A percentile compares a stretch with the other conserved stretches of the same genome.
phyloP scores from a whole-genome alignment of 2,888 invertebrate species.

The Oscheius sp. region DNA sequence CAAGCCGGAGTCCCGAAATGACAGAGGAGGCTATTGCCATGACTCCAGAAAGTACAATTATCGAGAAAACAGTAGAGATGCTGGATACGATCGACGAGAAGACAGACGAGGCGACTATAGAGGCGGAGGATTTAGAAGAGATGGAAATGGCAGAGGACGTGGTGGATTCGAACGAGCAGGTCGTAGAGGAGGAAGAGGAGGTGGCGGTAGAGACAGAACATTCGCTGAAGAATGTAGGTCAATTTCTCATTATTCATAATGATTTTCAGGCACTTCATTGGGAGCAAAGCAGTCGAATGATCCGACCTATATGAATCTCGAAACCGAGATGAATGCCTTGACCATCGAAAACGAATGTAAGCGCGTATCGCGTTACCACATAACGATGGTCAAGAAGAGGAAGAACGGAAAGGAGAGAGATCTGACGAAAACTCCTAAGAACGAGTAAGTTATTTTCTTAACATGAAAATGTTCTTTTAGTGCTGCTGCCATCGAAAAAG shows the following conservation, averaged over 20 bases:
- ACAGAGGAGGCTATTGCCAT: too few species aligned
- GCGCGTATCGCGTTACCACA: background rate
- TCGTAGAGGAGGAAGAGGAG: background rate
- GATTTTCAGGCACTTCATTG: background rate
- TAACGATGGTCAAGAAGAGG: background rate
- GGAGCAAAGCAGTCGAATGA: too few species aligned
- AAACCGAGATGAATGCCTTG: conserved; percentile 8
- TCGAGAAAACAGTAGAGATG: too few species aligned
- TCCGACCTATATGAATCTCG: too few species aligned
- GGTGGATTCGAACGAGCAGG: background rate
- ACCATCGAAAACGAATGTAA: background rate
- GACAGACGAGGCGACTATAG: too few species aligned
- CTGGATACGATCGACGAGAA: too few species aligned
- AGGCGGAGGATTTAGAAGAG: too few species aligned
- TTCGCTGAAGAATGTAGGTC: background rate
- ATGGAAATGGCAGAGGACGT: background rate
- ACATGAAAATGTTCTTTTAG: background rate
- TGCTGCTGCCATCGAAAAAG: conserved; percentile 1
- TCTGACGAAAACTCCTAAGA: background rate
- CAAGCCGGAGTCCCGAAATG: too few species aligned
- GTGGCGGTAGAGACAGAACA: background rate
- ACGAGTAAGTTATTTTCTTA: conserved; percentile 2
- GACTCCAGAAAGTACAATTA: too few species aligned
- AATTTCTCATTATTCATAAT: background rate
- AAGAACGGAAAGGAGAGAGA: background rate